phyloP scores from a whole-genome alignment of 2,113 vertebrate species.

The Melanostigma gelatinosum region DNA sequence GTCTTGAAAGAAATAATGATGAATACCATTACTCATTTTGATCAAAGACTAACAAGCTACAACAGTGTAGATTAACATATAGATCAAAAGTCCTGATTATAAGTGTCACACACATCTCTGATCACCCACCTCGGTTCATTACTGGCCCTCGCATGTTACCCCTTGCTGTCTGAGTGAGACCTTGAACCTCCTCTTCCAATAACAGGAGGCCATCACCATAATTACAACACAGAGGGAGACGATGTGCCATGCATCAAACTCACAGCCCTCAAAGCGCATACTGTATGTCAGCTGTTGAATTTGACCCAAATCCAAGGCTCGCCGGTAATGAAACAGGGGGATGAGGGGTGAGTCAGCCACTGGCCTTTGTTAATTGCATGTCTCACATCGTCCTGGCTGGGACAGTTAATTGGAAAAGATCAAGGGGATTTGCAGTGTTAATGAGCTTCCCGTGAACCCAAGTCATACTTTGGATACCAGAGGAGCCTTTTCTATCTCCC shows the following conservation, averaged over 20 bases:
- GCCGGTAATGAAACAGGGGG: constrained; percentile 67
- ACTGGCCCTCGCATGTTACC: constrained; percentile 31
- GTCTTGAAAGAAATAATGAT: neutral
- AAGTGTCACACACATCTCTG: constrained; percentile 24
- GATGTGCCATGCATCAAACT: constrained; percentile 62
- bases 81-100: constrained; percentile 17
- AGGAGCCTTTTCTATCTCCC: constrained; percentile 63
- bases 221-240: constrained; percentile 56
- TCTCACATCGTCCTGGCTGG: constrained; percentile 73
- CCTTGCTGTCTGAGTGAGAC: constrained; percentile 47
- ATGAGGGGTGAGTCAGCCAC: constrained; percentile 70
- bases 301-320: constrained; percentile 67
- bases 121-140: constrained; percentile 44
- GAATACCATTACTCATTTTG: neutral
- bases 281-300: constrained; percentile 74
- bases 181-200: constrained; percentile 55
- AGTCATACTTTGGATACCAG: constrained; percentile 73
- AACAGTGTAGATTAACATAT: neutral
- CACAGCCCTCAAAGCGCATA: constrained; percentile 60
- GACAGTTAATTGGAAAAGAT: constrained; percentile 81
- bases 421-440: constrained; percentile 78
- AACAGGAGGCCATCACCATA: constrained; percentile 57
- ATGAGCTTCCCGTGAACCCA: constrained; percentile 76
- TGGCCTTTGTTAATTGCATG: constrained; percentile 79
- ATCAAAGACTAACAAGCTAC: constrained; percentile 14